These are phyloP conservation scores for Volucella inflata DNA, from an alignment of 2,888 invertebrate species.

Conservation along the genomic window DNA sequence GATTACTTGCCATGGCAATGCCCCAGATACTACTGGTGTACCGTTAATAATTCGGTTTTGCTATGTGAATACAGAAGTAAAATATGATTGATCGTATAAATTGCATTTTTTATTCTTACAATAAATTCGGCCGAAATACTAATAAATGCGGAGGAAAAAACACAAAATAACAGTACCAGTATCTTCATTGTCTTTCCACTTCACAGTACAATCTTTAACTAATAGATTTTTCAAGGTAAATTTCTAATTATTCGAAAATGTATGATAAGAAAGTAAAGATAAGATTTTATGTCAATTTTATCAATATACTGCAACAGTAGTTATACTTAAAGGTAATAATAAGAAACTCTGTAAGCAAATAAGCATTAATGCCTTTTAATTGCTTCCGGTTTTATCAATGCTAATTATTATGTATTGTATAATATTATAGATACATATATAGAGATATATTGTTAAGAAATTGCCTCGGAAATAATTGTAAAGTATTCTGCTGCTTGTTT, in stretches of 20 bases:
- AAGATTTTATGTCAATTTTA: slow-evolving; percentile 5
- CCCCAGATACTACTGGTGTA: slow-evolving; percentile 77
- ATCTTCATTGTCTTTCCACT: slow-evolving; percentile 14
- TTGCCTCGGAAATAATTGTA: too few relatives aligned
- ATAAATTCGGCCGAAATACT: slow-evolving; percentile 8
- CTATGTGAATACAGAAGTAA: slow-evolving; percentile 52
- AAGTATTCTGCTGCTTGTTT: too few relatives aligned
- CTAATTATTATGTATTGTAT: too few relatives aligned
- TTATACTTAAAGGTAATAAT: too few relatives aligned
- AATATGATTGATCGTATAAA: neutral
- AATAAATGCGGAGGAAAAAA: neutral
- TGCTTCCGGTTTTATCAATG: too few relatives aligned
- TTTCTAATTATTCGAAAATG: neutral
- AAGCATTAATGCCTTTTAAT: too few relatives aligned
- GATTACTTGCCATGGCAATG: slow-evolving; percentile 82
- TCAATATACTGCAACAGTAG: too few relatives aligned
- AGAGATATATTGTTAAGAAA: too few relatives aligned
- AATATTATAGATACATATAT: too few relatives aligned
- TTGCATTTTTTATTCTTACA: slow-evolving; percentile 18
- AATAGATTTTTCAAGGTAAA: neutral
- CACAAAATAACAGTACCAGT: neutral
- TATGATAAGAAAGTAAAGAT: slow-evolving; percentile 10
- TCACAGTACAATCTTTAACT: slow-evolving; percentile 10
- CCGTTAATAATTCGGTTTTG: slow-evolving; percentile 80
- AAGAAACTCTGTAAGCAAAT: too few relatives aligned